Percentiles rank a stretch among this genome's conserved stretches.
These are phyloP conservation scores for Liparis tanakae DNA, from an alignment of 2,797 vertebrate genomes.

Conservation along the genomic window DNA sequence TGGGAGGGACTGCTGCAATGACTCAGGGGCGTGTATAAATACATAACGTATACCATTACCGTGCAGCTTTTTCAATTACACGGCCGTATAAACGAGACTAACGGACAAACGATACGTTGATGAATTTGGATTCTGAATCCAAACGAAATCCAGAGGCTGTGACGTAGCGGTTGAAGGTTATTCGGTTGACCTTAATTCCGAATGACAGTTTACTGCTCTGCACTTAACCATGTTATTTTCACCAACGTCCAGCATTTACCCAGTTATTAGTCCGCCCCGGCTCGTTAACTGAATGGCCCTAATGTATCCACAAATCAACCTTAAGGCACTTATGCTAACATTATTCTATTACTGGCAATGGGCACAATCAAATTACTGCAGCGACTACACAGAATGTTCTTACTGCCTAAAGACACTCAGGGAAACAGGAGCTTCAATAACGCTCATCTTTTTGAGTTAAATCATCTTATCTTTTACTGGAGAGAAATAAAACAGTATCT, in stretches of 20 bases:
- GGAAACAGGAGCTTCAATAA: slow-evolving; percentile 33
- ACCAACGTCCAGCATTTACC: slow-evolving; percentile 62
- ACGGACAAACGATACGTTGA: slow-evolving; percentile 12
- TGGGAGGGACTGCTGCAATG: slow-evolving; percentile 22
- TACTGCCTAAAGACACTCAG: slow-evolving; percentile 36
- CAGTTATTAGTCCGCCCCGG: slow-evolving; percentile 60
- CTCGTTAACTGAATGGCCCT: slow-evolving; percentile 58
- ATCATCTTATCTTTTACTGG: slow-evolving; percentile 35
- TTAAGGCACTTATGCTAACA: slow-evolving; percentile 57
- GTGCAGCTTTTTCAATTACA: slow-evolving; percentile 18
- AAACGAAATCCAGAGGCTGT: slow-evolving; percentile 3
- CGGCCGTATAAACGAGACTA: background rate
- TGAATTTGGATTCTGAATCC: slow-evolving; percentile 39
- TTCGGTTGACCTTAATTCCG: slow-evolving; percentile 42
- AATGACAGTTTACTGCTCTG: slow-evolving; percentile 43
- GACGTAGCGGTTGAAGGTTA: slow-evolving; percentile 24
- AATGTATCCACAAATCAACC: slow-evolving; percentile 77
- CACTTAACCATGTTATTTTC: slow-evolving; percentile 72
- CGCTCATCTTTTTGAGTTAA: slow-evolving; percentile 42
- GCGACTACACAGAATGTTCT: slow-evolving; percentile 40
- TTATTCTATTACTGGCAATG: slow-evolving; percentile 63
- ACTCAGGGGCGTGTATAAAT: slow-evolving; percentile 9
- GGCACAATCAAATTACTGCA: slow-evolving; percentile 65
- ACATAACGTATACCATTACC: background rate
- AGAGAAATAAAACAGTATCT: slow-evolving; percentile 16